A percentile compares a stretch with the other conserved stretches of the same genome.
Conservation (phyloP, 1,140 invertebrate genomes). For the Chrysoperla carnea region DNA sequence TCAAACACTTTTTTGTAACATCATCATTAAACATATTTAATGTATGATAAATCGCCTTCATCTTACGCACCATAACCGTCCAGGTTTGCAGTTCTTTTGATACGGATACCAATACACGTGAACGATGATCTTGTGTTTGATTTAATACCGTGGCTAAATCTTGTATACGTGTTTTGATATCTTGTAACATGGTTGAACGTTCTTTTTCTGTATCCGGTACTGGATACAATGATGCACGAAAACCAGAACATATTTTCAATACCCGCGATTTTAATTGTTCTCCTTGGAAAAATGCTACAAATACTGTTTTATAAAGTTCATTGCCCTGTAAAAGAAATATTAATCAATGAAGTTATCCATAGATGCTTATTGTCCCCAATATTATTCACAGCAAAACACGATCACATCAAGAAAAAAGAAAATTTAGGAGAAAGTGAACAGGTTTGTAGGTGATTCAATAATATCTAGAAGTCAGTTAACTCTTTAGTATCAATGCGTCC, state of each 20-base stretch:
- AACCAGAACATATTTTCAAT: constrained; percentile 96
- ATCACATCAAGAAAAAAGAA: too few relatives aligned
- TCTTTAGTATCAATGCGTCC: too few relatives aligned
- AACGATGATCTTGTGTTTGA: constrained; percentile 92
- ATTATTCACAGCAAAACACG: too few relatives aligned
- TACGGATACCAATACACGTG: constrained; percentile 78
- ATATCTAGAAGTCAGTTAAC: too few relatives aligned
- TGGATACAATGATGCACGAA: constrained; percentile 90
- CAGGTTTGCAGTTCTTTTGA: constrained; percentile 88
- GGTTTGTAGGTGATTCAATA: too few relatives aligned
- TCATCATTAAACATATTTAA: constrained; percentile 82
- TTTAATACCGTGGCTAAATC: constrained; percentile 87
- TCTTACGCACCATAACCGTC: constrained; percentile 90
- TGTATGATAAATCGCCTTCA: constrained; percentile 82
- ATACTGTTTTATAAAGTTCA: constrained; percentile 87
- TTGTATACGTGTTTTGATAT: constrained; percentile 84
- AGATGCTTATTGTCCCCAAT: neutral
- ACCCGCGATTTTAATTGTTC: constrained; percentile 92
- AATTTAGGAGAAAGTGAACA: too few relatives aligned
- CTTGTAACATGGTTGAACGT: constrained; percentile 83
- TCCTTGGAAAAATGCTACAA: constrained; percentile 99
- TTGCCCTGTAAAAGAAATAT: constrained; percentile 53
- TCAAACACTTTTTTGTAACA: constrained; percentile 83
- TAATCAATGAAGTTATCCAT: constrained; percentile 1
- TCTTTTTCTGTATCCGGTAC: constrained; percentile 86